Percentiles rank a stretch among this genome's conserved stretches.
Evolutionary conservation across 2,113 vertebrate species (phyloP).

Genomic region (Baryphthengus martii): DNA sequence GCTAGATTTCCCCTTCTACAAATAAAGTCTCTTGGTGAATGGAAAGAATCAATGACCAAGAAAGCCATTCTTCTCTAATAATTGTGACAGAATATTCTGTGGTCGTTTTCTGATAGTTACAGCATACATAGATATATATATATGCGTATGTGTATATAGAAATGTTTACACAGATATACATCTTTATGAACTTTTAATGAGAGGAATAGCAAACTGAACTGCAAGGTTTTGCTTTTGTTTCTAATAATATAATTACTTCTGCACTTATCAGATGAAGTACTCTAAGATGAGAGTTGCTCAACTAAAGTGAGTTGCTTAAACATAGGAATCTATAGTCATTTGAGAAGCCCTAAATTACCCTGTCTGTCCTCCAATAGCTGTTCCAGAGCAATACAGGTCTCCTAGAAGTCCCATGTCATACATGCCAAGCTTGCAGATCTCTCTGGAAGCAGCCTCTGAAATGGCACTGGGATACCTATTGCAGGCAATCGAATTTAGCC

Average conservation of each 20-base stretch:
- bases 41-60: background rate
- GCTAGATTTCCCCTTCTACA: background rate
- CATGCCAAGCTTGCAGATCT: background rate
- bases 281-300: background rate
- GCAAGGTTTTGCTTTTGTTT: background rate
- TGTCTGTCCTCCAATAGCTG: background rate
- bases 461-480: background rate
- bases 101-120: background rate
- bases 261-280: background rate
- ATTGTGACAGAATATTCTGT: background rate
- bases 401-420: background rate
- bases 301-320: background rate
- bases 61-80: background rate
- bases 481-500: background rate
- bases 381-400: background rate
- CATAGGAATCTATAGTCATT: rapidly evolving
- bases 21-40: background rate
- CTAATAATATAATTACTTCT: background rate
- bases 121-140: rapidly evolving
- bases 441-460: background rate
- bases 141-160: background rate
- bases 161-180: background rate
- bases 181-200: background rate
- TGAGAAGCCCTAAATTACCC: background rate
- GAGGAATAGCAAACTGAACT: background rate